Evolutionary conservation across 2,888 invertebrate genomes (phyloP), one percentile per base, ranked within the genome.

Genomic region (Ochropacha duplaris): DNA sequence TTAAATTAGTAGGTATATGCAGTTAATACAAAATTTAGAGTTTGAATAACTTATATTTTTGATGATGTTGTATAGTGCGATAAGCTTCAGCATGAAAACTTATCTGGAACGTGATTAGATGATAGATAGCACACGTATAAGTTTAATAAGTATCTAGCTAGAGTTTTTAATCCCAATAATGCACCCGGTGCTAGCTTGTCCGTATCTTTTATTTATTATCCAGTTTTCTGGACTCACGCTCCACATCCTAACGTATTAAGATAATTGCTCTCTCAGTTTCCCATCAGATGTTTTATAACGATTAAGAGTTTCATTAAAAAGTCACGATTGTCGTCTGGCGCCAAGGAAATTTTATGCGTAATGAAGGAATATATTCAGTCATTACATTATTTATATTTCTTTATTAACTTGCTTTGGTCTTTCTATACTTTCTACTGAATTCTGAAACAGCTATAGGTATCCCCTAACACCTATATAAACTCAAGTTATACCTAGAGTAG

Each of bases 121-220:
- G 55, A 36, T 59, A 54, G 60, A 55, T 55, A 28, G 58, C 52
- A 22, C 61, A 64, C 64, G 64, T 61, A 60, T 63, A 70, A 70
- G 61, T 70, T 69, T 65, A 60, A 60, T 63, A 70, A 70, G 61
- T 70, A 68, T 65, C 62, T 67, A 69, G 63, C 66, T 66, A 22
- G 61, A 60, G 57, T 68, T 63, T 68, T 70, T 61, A 69, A 71
- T 71, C 69, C 62, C 60, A 57, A 61, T 65, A 65, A 72, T 67
- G 64, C 61, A 54, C 57, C 56, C 62, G 56, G 14, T 44, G 31
- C 54, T 34, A 44, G 16, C 54, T 65, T 65, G 65, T 60, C 50
- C 66, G 67, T 64, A 67, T 64, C 66, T 12, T 62, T 69, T 69
- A 71, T 69, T 73, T 78, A 75, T 78, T 71, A 72, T 68, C 66